Percentiles rank a stretch among this genome's conserved stretches.
These are phyloP conservation scores for Pterostichus niger DNA, from an alignment of 2,888 invertebrate genomes.

Conservation along the genomic window DNA sequence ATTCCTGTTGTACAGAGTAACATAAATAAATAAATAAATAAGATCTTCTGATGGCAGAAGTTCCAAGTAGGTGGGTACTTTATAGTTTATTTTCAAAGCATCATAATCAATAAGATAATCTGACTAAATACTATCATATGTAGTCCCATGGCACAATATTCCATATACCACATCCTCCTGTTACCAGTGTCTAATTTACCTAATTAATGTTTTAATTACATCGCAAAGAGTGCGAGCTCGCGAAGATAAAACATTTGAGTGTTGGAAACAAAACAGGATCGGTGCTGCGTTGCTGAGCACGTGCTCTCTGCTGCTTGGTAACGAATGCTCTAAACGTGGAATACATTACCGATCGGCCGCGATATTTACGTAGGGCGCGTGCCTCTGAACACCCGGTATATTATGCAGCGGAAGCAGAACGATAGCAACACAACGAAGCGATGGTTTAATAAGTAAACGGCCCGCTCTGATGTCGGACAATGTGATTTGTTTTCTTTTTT, in stretches of 20 bases:
- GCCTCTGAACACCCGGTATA: constrained; percentile 18
- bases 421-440: background rate
- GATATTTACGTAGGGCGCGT: constrained; percentile 60
- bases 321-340: constrained; percentile 57
- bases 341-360: constrained; percentile 47
- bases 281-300: constrained; percentile 2
- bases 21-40: too few relatives aligned
- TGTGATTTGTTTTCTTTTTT: too few relatives aligned
- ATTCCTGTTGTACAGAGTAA: too few relatives aligned
- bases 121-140: background rate
- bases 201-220: constrained; percentile 53
- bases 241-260: constrained; percentile 33
- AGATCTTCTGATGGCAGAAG: too few relatives aligned
- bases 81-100: too few relatives aligned
- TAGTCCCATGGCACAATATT: background rate
- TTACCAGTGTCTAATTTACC: constrained; percentile 20
- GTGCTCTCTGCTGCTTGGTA: constrained; percentile 4
- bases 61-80: too few relatives aligned
- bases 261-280: constrained; percentile 51
- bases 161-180: background rate
- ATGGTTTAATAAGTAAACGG: constrained; percentile 49
- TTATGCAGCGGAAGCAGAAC: constrained; percentile 20
- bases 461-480: too few relatives aligned
- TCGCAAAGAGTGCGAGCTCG: constrained; percentile 4
- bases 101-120: too few relatives aligned